phyloP scores from a whole-genome alignment of 2,888 invertebrate genomes.

The Epirrhoe alternata region DNA sequence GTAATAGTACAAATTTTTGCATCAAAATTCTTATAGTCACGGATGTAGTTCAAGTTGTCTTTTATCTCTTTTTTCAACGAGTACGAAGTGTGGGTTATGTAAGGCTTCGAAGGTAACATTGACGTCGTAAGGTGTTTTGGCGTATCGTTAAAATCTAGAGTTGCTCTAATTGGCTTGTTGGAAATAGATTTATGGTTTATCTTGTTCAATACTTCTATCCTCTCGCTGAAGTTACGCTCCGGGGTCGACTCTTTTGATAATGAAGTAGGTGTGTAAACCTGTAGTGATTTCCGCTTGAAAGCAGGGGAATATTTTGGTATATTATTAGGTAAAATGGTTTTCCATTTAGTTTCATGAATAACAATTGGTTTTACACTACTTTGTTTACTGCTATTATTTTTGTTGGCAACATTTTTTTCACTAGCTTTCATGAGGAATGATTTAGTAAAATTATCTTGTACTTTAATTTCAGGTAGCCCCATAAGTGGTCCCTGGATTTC shows the following conservation, averaged over 20 bases:
- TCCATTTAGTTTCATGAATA: constrained; percentile 76
- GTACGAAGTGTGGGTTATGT: constrained; percentile 49
- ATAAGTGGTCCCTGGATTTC: constrained; percentile 88
- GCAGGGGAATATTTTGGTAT: constrained; percentile 93
- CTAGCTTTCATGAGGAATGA: constrained; percentile 73
- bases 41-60: constrained; percentile 61
- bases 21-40: constrained; percentile 76
- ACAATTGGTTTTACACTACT: constrained; percentile 62
- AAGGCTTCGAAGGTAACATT: constrained; percentile 52
- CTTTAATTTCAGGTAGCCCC: constrained; percentile 93
- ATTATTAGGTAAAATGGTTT: constrained; percentile 77
- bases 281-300: constrained; percentile 90
- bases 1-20: constrained; percentile 78
- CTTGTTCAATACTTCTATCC: constrained; percentile 62
- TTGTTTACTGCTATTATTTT: constrained; percentile 52
- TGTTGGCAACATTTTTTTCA: constrained; percentile 62
- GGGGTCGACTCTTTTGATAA: constrained; percentile 81
- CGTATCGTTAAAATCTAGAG: constrained; percentile 61
- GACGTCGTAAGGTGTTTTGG: constrained; percentile 53
- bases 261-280: constrained; percentile 84
- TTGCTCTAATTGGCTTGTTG: constrained; percentile 58
- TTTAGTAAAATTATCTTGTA: constrained; percentile 85
- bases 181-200: constrained; percentile 56
- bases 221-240: constrained; percentile 70
- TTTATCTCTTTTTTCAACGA: constrained; percentile 65